Evolutionary conservation across 2,797 vertebrate genomes (phyloP), one percentile per base, ranked within the genome.

Genomic region (Rousettus madagascariensis): DNA sequence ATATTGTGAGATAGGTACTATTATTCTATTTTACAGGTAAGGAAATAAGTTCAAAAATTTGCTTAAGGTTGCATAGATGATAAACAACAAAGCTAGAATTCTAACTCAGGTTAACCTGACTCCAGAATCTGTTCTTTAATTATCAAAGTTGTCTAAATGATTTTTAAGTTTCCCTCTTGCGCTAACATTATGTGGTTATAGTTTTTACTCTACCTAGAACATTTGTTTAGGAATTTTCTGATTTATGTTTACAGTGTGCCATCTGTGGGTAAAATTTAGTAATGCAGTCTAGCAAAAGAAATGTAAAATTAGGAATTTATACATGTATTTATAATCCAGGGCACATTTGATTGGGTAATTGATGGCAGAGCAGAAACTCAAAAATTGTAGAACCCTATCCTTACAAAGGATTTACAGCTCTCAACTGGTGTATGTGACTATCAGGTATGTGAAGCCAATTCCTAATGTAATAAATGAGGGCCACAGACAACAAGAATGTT

Each of bases 211-310:
- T 46, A 82, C 61, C 30, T 93, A n/a, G 16, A 72, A 77, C 36
- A 28, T 59, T 51, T 20, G 8, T 68, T 92, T 82, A 83, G 63
- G 30, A 69, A 57, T 38, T 95, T 95, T 94, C 75, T 87, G 53
- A 59, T 95, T 94, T 91, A 41, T 95, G 49, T 93, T 93, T 86
- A 12, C 72, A 77, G 78, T 77, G 71, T 96, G 96, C 94, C 95
- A 97, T 51, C 92, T 94, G 63, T 94, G 96, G 96, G 92, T 94
- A 86, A 68, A 82, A 91, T 49, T 77, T 20, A 63, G 82, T 89
- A 96, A 55, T 94, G 78, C 92, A 95, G 28, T 36, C 12, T 75
- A 87, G 61, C 38, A 85, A 93, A 86, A 72, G 28, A 59, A 63
- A 38, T 69, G n/a, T 43, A 63, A 84, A 77, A 66, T 77, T 49